Percentiles rank a stretch among this genome's conserved stretches.
Evolutionary conservation across 1,140 invertebrate species (phyloP).

Genomic region (Drosophila eugracilis): DNA sequence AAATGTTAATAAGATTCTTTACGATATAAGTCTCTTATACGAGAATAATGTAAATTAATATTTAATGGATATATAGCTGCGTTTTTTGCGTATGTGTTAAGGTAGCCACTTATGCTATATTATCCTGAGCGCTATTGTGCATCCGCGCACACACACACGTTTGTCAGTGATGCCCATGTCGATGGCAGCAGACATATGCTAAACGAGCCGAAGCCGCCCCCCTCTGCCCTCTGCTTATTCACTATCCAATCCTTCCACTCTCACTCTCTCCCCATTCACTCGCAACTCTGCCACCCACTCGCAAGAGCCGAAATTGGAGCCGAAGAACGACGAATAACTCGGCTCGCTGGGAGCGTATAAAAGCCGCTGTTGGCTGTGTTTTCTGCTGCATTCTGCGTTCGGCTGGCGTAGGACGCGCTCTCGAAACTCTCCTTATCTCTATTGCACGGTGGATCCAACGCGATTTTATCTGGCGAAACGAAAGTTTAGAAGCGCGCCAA

Average conservation of each 20-base stretch:
- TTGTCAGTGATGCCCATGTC: conserved; percentile 37
- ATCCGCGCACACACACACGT: conserved; percentile 14
- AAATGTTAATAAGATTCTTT: no score
- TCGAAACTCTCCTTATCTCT: conserved; percentile 1
- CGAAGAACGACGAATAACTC: conserved; percentile 9
- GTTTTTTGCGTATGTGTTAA: no score
- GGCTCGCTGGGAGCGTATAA: conserved; percentile 49
- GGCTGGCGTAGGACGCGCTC: conserved; percentile 65
- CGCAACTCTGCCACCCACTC: not conserved
- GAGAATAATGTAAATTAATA: no score
- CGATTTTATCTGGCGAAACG: not conserved
- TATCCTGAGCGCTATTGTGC: not conserved
- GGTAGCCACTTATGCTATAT: no score
- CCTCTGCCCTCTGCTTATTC: not conserved
- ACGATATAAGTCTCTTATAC: no score
- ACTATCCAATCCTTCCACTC: no score
- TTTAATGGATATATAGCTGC: not conserved
- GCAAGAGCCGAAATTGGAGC: conserved; percentile 15
- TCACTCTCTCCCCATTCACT: not conserved
- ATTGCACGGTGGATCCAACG: not conserved
- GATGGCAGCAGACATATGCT: conserved; percentile 74
- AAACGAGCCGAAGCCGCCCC: conserved; percentile 56
- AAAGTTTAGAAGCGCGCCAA: conserved; percentile 29
- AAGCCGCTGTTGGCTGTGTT: conserved; percentile 44
- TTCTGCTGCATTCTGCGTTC: conserved; percentile 71